Evolutionary conservation across 2,888 invertebrate genomes (phyloP).

Genomic region (Pammene aurita): DNA sequence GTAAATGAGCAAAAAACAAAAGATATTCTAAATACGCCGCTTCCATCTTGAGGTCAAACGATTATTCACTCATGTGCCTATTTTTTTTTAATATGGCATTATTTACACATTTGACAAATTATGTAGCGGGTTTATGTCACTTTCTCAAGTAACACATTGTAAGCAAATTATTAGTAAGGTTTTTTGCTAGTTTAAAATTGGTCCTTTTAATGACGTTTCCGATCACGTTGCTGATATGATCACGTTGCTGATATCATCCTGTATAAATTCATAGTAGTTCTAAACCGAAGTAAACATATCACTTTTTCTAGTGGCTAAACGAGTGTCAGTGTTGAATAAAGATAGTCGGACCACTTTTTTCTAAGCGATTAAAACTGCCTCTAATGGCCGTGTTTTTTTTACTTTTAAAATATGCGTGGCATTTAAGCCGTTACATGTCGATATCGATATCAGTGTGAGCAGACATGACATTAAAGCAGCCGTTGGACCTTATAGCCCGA

Average conservation of each 20-base stretch:
- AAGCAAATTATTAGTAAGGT: too few species aligned
- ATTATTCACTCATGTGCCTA: too few species aligned
- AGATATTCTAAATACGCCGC: too few species aligned
- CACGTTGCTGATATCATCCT: neutral
- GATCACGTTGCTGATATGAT: neutral
- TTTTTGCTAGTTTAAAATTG: too few species aligned
- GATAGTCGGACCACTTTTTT: constrained; percentile 56
- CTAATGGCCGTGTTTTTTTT: constrained; percentile 63
- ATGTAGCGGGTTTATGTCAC: too few species aligned
- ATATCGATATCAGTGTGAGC: constrained; percentile 49
- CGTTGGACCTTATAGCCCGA: constrained; percentile 44
- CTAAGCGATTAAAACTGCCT: constrained; percentile 53
- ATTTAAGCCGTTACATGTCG: constrained; percentile 53
- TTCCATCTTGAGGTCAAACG: too few species aligned
- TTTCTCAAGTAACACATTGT: too few species aligned
- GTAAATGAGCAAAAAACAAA: too few species aligned
- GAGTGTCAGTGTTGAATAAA: constrained; percentile 57
- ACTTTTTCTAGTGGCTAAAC: constrained; percentile 46
- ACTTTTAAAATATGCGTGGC: constrained; percentile 61
- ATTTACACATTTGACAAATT: too few species aligned
- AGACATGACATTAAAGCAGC: constrained; percentile 53
- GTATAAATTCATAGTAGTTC: constrained; percentile 49
- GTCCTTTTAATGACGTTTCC: too few species aligned
- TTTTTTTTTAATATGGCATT: too few species aligned
- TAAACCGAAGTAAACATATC: constrained; percentile 2